Evolutionary conservation across 2,797 vertebrate genomes (phyloP), one percentile per base, ranked within the genome.

Genomic region (Rallus crepitans): DNA sequence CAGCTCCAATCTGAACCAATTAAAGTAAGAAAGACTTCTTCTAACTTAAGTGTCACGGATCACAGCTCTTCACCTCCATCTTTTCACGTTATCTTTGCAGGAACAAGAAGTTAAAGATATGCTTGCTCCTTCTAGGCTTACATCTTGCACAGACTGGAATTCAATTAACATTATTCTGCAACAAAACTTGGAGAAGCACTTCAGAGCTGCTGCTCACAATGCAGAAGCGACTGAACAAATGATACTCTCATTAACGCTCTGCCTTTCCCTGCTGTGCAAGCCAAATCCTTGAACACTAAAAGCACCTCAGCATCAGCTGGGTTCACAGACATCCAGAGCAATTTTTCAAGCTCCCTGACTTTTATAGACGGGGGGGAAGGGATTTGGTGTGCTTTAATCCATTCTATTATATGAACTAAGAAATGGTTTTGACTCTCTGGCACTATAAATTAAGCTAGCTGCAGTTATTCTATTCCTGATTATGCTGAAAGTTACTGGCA

Each of bases 281-380:
- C 88, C 93, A 89, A 93, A 95, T 89, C 94, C 94, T 93, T 61
- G 56, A 96, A 89, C 81, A 27, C 93, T 95, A 92, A 95, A 96
- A 96, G 94, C 89, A 89, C 95, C 88, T 87, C 93, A 75, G 88
- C 86, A 95, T 96, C 94, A 95, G 88, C 92, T 93, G 94, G 83
- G 81, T 93, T 97, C 90, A 90, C 91, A 96, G 86, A 69, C 94
- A 96, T 75, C 75, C 79, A 92, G 45, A 65, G 84, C 33, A 17
- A 95, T 95, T 96, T 93, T 96, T 97, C 95, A 95, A 94, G 93
- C 93, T 96, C 83, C 56, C 55, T 96, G 96, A 95, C 96, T 97
- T 95, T 96, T 96, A 96, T 85, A 93, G 95, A 92, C 81, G 11
- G 37, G 2, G 31, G 91, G 92, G 90, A 88, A 94, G 87, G 94